phyloP scores from a whole-genome alignment of 2,113 vertebrate species.

The Climacteris rufus region DNA sequence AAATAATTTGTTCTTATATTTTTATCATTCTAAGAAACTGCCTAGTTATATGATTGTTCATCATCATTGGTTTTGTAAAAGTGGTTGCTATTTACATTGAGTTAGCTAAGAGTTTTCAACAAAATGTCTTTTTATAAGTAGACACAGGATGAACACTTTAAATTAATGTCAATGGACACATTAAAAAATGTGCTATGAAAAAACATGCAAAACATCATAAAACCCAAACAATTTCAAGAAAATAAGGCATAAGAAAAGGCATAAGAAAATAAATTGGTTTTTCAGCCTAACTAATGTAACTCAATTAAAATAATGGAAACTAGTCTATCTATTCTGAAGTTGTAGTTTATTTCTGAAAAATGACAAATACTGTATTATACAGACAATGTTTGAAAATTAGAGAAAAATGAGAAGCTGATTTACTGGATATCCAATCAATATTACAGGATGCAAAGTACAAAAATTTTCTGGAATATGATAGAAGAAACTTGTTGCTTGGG shows the following conservation, averaged over 20 bases:
- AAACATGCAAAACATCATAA: not conserved
- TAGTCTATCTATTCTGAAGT: not conserved
- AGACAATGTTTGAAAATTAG: not conserved
- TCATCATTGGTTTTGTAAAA: not conserved
- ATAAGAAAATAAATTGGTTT: not conserved
- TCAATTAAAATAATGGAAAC: not conserved
- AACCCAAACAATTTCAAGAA: not conserved
- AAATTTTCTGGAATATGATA: not conserved
- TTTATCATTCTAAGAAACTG: not conserved
- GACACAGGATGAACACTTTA: not conserved
- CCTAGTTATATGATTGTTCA: not conserved
- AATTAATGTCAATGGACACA: not conserved
- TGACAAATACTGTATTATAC: not conserved
- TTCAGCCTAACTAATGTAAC: not conserved
- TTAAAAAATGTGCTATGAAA: not conserved
- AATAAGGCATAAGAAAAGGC: no score
- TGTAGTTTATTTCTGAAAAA: not conserved
- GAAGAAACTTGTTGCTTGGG: not conserved
- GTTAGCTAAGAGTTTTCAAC: not conserved
- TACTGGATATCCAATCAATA: not conserved
- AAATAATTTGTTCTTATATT: not conserved
- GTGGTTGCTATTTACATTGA: not conserved
- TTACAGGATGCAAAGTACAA: not conserved
- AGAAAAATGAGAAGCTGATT: not conserved
- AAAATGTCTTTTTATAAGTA: not conserved